Conservation (phyloP, 2,113 vertebrate genomes). For the Chascanopsetta lugubris region DNA sequence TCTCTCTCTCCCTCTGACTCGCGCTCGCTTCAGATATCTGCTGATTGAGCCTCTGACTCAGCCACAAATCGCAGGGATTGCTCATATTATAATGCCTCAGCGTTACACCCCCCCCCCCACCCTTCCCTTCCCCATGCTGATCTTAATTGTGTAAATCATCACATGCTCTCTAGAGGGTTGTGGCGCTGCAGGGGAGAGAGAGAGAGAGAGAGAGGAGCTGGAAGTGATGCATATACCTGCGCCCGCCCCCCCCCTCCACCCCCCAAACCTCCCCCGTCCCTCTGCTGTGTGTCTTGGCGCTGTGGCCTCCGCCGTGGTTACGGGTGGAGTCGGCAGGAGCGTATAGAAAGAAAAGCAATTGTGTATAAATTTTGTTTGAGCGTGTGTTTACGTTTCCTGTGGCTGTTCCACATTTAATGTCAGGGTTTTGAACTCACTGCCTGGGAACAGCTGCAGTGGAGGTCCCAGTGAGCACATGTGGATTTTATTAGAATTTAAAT, state of each 20-base stretch:
- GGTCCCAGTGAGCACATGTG: not conserved
- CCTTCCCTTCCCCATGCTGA: slow-evolving; percentile 7
- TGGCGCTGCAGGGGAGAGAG: slow-evolving; percentile 34
- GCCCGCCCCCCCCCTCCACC: slow-evolving; percentile 61
- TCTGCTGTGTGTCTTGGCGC: slow-evolving; percentile 42
- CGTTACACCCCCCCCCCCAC: slow-evolving; percentile 10
- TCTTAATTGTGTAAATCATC: slow-evolving; percentile 23
- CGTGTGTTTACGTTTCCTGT: slow-evolving; percentile 64
- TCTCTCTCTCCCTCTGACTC: slow-evolving; percentile 17
- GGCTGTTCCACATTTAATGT: slow-evolving; percentile 55
- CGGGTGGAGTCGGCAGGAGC: slow-evolving; percentile 17
- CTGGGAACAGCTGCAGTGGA: not conserved
- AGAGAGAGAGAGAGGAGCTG: slow-evolving; percentile 66
- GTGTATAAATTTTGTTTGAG: slow-evolving; percentile 68
- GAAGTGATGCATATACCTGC: slow-evolving; percentile 74
- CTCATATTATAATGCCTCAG: slow-evolving; percentile 23
- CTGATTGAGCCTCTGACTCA: slow-evolving; percentile 34
- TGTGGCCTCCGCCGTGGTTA: slow-evolving; percentile 3
- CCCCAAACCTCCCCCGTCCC: slow-evolving; percentile 33
- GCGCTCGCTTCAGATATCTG: slow-evolving; percentile 7
- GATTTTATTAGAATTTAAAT: not conserved
- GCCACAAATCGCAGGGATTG: slow-evolving; percentile 11
- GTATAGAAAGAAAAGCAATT: slow-evolving; percentile 33
- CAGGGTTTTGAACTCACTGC: slow-evolving; percentile 25
- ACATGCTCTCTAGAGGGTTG: slow-evolving; percentile 40